Conservation (phyloP, 2,113 vertebrate species). For the Chloebia gouldiae region DNA sequence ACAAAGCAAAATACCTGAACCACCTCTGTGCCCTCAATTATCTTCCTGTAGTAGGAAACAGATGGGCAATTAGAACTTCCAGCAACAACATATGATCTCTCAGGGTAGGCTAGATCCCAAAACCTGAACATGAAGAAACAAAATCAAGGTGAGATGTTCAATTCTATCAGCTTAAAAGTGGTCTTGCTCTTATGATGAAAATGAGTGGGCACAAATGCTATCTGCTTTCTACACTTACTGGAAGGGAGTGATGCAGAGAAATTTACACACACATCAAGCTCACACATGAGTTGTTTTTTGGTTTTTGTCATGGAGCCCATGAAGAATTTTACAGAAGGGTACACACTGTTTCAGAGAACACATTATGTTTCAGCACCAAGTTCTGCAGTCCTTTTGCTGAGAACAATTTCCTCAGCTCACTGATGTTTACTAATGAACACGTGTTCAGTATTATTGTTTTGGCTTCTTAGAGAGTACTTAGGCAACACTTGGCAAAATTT, state of each 20-base stretch:
- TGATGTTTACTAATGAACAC: background rate
- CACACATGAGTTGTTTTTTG: background rate
- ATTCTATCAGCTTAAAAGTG: background rate
- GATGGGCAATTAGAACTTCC: slow-evolving; percentile 87
- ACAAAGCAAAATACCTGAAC: slow-evolving; percentile 83
- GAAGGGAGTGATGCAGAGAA: background rate
- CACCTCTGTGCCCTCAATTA: slow-evolving; percentile 96
- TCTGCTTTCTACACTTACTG: background rate
- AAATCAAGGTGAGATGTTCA: background rate
- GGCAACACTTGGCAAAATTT: background rate
- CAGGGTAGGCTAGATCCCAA: slow-evolving; percentile 96
- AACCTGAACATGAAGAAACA: slow-evolving; percentile 76
- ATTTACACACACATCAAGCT: background rate
- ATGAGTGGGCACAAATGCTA: background rate
- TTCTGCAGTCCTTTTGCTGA: background rate
- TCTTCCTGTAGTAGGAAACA: slow-evolving; percentile 95
- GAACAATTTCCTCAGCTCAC: background rate
- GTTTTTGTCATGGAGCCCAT: background rate
- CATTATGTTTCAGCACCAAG: background rate
- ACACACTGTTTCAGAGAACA: background rate
- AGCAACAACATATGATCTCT: slow-evolving; percentile 91
- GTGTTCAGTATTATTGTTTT: background rate
- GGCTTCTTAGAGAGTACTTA: background rate
- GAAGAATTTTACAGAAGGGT: background rate
- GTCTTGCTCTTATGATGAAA: background rate